A percentile compares a stretch with the other conserved stretches of the same genome.
phyloP scores from a whole-genome alignment of 2,797 vertebrate species.

The Catharus ustulatus region DNA sequence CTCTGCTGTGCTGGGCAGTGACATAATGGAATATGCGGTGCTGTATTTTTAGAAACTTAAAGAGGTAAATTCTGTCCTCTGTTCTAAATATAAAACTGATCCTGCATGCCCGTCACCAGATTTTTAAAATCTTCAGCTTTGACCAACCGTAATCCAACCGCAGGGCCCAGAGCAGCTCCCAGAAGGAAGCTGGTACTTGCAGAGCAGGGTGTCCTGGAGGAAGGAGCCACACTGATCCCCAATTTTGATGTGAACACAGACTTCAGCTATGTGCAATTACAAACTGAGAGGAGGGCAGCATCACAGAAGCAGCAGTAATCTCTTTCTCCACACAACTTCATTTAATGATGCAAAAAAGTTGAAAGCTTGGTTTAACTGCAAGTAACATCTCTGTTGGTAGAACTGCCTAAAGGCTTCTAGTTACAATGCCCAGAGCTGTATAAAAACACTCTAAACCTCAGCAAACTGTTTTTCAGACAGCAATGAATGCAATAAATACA shows the following conservation, averaged over 20 bases:
- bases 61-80: neutral
- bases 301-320: neutral
- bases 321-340: neutral
- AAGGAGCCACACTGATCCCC: neutral
- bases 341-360: neutral
- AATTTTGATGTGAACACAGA: neutral
- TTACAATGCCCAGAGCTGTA: neutral
- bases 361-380: neutral
- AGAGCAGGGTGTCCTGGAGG: neutral
- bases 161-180: neutral
- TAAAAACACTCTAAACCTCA: neutral
- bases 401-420: neutral
- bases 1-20: neutral
- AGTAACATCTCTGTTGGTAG: neutral
- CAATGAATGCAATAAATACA: neutral
- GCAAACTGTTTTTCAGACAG: neutral
- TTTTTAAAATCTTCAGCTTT: neutral
- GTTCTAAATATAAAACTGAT: neutral
- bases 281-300: neutral
- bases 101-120: neutral
- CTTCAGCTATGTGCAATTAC: neutral
- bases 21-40: rapidly evolving
- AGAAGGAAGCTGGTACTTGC: neutral
- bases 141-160: rapidly evolving
- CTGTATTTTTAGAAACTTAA: neutral